Percentiles rank a stretch among this genome's conserved stretches.
phyloP scores from a whole-genome alignment of 2,113 vertebrate species.

The Octodon degus region DNA sequence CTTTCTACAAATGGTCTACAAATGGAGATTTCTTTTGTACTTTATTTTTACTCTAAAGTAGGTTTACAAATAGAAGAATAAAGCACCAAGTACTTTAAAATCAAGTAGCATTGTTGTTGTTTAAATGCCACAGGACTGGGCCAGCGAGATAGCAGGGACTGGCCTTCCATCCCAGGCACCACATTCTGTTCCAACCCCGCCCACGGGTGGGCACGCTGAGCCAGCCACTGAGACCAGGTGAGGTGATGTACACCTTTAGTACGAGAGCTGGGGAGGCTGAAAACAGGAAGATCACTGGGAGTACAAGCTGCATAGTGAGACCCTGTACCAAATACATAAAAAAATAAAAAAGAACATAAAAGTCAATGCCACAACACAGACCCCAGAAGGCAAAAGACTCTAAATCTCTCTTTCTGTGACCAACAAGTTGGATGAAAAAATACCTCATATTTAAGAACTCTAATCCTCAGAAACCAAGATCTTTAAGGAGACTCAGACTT shows the following conservation, averaged over 20 bases:
- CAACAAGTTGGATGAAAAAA: neutral
- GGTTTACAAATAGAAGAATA: neutral
- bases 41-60: neutral
- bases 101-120: neutral
- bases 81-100: neutral
- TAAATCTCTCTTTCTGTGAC: neutral
- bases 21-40: neutral
- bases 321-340: too few relatives aligned
- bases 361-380: neutral
- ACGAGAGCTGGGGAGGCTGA: too few relatives aligned
- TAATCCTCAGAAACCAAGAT: conserved; percentile 18
- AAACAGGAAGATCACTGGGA: too few relatives aligned
- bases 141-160: too few relatives aligned
- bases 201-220: too few relatives aligned
- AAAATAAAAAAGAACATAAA: too few relatives aligned
- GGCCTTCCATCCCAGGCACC: too few relatives aligned
- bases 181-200: too few relatives aligned
- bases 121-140: neutral
- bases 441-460: neutral
- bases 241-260: too few relatives aligned
- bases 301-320: too few relatives aligned
- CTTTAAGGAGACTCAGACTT: conserved; percentile 24
- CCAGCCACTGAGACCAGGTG: too few relatives aligned
- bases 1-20: neutral
- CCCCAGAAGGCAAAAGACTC: neutral